Evolutionary conservation across 2,113 vertebrate genomes (phyloP).

Genomic region (Probosciger aterrimus): DNA sequence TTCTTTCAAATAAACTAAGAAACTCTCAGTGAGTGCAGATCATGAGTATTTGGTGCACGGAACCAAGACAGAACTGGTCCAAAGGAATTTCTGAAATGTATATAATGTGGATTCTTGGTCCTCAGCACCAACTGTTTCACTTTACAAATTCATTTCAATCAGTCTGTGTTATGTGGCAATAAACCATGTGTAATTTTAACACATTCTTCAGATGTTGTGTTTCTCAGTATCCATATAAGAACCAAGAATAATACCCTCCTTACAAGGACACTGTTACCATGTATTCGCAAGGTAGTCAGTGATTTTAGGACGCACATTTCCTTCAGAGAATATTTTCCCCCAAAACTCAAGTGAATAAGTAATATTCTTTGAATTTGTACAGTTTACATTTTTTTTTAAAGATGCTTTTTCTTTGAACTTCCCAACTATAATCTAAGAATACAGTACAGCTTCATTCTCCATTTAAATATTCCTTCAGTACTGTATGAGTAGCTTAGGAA

Average conservation of each 20-base stretch:
- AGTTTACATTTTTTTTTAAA: background rate
- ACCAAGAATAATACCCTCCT: background rate
- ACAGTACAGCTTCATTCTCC: background rate
- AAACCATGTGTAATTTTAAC: background rate
- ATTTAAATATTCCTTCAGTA: background rate
- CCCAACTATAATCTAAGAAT: background rate
- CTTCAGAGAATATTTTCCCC: background rate
- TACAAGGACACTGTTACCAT: background rate
- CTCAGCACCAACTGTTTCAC: background rate
- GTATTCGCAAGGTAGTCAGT: background rate
- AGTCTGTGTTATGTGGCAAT: background rate
- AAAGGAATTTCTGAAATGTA: background rate
- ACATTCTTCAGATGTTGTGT: background rate
- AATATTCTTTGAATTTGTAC: background rate
- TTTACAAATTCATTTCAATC: background rate
- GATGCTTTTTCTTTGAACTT: background rate
- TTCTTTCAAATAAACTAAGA: background rate
- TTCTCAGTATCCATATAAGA: background rate
- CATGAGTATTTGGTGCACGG: background rate
- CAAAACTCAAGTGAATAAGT: background rate
- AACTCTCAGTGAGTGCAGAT: background rate
- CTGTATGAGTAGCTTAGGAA: background rate
- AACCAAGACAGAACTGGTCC: background rate
- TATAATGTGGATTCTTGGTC: background rate
- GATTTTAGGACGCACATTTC: background rate